A percentile compares a stretch with the other conserved stretches of the same genome.
Conservation (phyloP, 2,797 vertebrate species). For the Molothrus aeneus region DNA sequence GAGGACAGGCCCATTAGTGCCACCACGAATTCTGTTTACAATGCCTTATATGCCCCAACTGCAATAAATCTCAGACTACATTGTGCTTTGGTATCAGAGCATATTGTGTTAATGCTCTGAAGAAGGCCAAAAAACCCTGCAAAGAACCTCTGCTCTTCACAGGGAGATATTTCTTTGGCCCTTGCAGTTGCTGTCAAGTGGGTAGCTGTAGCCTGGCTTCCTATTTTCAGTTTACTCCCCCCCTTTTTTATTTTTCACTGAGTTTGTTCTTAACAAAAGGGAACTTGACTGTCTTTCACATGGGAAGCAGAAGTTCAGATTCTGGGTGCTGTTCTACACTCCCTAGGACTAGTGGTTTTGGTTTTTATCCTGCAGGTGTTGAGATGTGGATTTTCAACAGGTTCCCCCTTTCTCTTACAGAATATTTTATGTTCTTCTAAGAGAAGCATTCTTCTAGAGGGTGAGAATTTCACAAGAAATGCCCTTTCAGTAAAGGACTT, state of each 20-base stretch:
- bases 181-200: neutral
- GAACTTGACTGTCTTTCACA: neutral
- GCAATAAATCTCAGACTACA: neutral
- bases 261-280: neutral
- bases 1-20: neutral
- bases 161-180: neutral
- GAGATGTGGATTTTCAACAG: neutral
- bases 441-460: neutral
- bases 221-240: neutral
- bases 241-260: rapidly evolving
- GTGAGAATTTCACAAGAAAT: neutral
- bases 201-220: neutral
- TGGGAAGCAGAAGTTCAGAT: neutral
- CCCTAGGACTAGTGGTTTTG: neutral
- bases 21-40: neutral
- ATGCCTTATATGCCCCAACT: neutral
- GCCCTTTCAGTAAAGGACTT: neutral
- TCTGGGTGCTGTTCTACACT: neutral
- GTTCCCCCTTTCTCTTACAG: neutral
- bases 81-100: neutral
- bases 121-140: rapidly evolving
- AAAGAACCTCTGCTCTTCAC: neutral
- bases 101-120: neutral
- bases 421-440: neutral
- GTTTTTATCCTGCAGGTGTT: neutral